Evolutionary conservation across 2,113 vertebrate species (phyloP), one percentile per base, ranked within the genome.

Genomic region (Ornithorhynchus anatinus): DNA sequence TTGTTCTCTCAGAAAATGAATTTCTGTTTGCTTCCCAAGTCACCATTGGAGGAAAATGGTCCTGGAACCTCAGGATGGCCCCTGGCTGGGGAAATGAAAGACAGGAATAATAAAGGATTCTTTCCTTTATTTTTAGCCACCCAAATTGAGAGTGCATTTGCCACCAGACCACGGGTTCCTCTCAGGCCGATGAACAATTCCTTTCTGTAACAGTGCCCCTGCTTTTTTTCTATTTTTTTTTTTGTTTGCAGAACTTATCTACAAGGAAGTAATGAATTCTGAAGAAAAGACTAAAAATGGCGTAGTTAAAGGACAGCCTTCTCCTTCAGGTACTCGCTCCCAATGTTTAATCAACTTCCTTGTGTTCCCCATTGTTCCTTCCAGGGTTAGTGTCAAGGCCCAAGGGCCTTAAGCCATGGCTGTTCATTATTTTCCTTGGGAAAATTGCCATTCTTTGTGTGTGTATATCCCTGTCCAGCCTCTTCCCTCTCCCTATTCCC

Each of bases 251-350:
- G 98, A 99, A 91, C 93, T 99, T 69, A 99, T 99, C 93, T 99
- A 99, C 92, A 99, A 99, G 94, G 98, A 99, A 93, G 98, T 99
- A 89, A 99, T 99, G 97, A 98, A 96, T 92, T 99, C 97, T 65
- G 98, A 99, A 95, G 97, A 99, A 92, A 97, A 96, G 89, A 98
- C 95, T 85, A 99, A 99, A 95, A 99, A 99, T 62, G 97, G 98
- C 3, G 98, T 99, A 85, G 97, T 99, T 89, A 99, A 99, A 96
- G 97, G 98, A 92, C 98, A 99, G 53, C 98, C 98, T 86, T 98
- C 97, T 94, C 97, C 98, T 96, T 99, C 98, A 99, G 98, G 98
- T 99, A 99, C 96, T 96, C 96, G 78, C 65, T 89, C 90, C 84
- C 86, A 83, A 79, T 86, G 90, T 92, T 91, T 87, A 74, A 74